These are phyloP conservation scores for Macrosteles quadrilineatus DNA, from an alignment of 1,140 invertebrate genomes.

Conservation along the genomic window DNA sequence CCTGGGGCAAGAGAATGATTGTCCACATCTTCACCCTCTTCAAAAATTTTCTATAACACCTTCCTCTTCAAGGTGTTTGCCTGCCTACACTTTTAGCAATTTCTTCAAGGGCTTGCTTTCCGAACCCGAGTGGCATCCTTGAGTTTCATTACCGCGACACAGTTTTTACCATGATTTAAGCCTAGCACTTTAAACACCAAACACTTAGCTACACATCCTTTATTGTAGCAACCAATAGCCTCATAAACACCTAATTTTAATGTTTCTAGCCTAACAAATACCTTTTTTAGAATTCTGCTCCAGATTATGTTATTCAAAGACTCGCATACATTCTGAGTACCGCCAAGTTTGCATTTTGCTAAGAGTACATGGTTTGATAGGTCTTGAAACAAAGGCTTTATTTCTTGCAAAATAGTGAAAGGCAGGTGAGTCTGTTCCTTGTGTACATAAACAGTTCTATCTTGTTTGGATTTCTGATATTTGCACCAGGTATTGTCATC, in stretches of 20 bases:
- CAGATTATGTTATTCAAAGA: slow-evolving; percentile 15
- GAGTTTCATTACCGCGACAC: background rate
- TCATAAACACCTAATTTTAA: background rate
- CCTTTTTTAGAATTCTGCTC: background rate
- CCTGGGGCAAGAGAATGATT: background rate
- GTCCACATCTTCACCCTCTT: slow-evolving; percentile 3
- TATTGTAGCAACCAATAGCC: background rate
- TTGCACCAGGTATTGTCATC: slow-evolving; percentile 25
- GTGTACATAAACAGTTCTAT: slow-evolving; percentile 18
- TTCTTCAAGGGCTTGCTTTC: slow-evolving; percentile 2
- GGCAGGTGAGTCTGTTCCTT: slow-evolving; percentile 25
- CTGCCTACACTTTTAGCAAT: slow-evolving; percentile 10
- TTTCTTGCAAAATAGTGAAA: background rate
- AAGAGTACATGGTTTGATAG: slow-evolving; percentile 1
- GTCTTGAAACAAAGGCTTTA: slow-evolving; percentile 22
- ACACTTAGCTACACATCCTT: background rate
- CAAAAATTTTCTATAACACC: background rate
- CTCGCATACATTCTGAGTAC: slow-evolving; percentile 18
- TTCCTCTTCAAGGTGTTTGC: background rate
- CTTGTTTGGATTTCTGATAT: slow-evolving; percentile 1
- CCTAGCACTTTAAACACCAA: slow-evolving; percentile 4
- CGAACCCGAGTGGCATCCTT: background rate
- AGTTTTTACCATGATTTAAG: background rate
- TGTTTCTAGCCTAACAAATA: background rate
- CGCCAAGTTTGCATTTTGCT: slow-evolving; percentile 9